These are phyloP conservation scores for Eulimnadia texana DNA, from an alignment of 1,140 invertebrate species.

Conservation along the genomic window DNA sequence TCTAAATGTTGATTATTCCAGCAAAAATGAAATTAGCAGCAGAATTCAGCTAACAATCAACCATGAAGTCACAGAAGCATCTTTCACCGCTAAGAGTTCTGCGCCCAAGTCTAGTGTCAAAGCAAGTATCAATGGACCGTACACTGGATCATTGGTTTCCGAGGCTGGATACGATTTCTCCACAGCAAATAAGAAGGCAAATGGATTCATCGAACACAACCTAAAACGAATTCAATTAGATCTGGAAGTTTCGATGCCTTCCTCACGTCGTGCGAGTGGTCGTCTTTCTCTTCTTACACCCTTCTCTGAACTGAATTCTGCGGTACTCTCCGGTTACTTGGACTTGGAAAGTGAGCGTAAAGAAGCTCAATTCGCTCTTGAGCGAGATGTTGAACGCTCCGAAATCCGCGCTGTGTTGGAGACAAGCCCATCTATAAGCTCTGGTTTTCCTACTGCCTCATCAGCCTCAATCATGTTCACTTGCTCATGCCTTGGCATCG, in stretches of 20 bases:
- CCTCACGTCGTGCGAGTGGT: background rate
- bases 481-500: background rate
- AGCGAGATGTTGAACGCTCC: background rate
- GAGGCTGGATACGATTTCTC: background rate
- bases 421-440: background rate
- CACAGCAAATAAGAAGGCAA: background rate
- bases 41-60: background rate
- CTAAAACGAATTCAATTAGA: background rate
- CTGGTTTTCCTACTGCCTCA: too few species aligned
- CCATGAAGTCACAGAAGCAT: background rate
- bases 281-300: conserved; percentile 9
- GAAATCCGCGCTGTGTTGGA: background rate
- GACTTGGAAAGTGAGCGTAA: conserved; percentile 2
- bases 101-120: background rate
- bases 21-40: background rate
- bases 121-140: background rate
- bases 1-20: background rate
- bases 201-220: background rate
- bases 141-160: background rate
- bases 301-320: background rate
- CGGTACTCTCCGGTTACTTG: conserved; percentile 1
- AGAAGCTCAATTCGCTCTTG: background rate
- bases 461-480: background rate
- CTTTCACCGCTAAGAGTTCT: background rate
- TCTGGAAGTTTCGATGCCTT: background rate